Evolutionary conservation across 2,888 invertebrate species (phyloP).

Genomic region (Synanthedon vespiformis): DNA sequence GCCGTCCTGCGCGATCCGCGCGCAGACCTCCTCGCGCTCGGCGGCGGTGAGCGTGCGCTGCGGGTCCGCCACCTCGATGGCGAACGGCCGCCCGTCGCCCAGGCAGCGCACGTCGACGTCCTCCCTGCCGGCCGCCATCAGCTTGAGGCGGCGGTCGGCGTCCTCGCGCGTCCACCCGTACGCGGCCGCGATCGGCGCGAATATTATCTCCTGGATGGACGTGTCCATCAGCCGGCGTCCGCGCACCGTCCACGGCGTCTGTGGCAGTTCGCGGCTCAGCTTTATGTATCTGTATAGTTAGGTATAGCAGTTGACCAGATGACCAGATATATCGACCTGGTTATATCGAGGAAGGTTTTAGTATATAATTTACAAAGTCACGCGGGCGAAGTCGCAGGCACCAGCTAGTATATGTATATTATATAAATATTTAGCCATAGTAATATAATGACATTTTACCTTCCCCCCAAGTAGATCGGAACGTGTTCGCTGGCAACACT

Average conservation of each 20-base stretch:
- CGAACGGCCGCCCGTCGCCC: constrained; percentile 93
- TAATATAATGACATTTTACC: constrained; percentile 20
- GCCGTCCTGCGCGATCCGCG: constrained; percentile 24
- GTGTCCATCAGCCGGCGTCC: constrained; percentile 83
- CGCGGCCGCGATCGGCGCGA: constrained; percentile 71
- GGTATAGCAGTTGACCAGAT: no score
- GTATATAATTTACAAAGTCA: no score
- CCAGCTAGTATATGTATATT: no score
- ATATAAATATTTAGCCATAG: no score
- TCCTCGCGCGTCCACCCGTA: constrained; percentile 66
- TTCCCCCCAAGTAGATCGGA: constrained; percentile 75
- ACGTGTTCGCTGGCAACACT: constrained; percentile 68
- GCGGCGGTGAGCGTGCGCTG: constrained; percentile 21
- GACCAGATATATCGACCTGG: no score
- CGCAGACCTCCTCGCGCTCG: constrained; percentile 30
- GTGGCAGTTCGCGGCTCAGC: constrained; percentile 84
- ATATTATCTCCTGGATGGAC: constrained; percentile 93
- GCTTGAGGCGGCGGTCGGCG: constrained; percentile 68
- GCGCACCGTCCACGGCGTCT: constrained; percentile 93
- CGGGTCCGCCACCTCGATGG: constrained; percentile 78
- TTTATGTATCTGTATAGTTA: constrained; percentile 80
- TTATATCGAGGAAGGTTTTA: no score
- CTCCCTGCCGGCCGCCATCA: constrained; percentile 93
- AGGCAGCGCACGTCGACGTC: constrained; percentile 97
- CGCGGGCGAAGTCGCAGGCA: no score